Percentiles rank a stretch among this genome's conserved stretches.
Conservation (phyloP, 2,113 vertebrate genomes). For the Oryzias javanicus region DNA sequence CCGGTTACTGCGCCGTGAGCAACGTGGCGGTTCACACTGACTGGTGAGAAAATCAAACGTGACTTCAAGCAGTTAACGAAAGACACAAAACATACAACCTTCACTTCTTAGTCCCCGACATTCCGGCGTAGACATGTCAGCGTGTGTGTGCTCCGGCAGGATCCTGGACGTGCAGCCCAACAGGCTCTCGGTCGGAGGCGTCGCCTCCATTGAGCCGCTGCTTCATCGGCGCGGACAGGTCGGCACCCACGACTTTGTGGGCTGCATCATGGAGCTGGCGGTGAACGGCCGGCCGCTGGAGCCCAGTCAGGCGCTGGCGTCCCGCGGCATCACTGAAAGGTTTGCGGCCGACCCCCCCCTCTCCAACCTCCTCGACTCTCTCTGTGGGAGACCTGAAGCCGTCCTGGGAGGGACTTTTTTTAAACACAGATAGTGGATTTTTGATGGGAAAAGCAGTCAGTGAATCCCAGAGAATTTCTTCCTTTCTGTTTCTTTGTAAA, state of each 20-base stretch:
- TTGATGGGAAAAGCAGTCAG: constrained; percentile 41
- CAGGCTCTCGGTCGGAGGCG: constrained; percentile 89
- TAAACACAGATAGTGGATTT: constrained; percentile 47
- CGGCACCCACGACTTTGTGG: constrained; percentile 93
- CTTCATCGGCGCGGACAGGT: constrained; percentile 92
- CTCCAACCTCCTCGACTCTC: constrained; percentile 40
- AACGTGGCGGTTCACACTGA: constrained; percentile 90
- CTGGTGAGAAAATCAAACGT: constrained; percentile 78
- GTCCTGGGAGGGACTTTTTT: constrained; percentile 14
- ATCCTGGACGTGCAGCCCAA: constrained; percentile 96
- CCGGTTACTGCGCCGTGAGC: constrained; percentile 92
- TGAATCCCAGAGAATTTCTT: constrained; percentile 40
- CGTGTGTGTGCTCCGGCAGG: constrained; percentile 73
- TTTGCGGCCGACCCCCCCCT: constrained; percentile 52
- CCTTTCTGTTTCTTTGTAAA: constrained; percentile 42
- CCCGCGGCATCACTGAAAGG: constrained; percentile 93
- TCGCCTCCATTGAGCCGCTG: constrained; percentile 86
- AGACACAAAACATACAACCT: too few relatives aligned
- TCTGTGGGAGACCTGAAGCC: constrained; percentile 58
- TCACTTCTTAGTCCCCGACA: too few relatives aligned
- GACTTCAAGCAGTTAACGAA: too few relatives aligned
- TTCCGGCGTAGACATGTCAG: too few relatives aligned
- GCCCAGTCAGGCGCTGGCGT: constrained; percentile 90
- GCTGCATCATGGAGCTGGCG: constrained; percentile 98
- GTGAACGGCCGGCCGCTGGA: constrained; percentile 96